Evolutionary conservation across 2,113 vertebrate species (phyloP), one percentile per base, ranked within the genome.

Genomic region (Bambusicola thoracicus): DNA sequence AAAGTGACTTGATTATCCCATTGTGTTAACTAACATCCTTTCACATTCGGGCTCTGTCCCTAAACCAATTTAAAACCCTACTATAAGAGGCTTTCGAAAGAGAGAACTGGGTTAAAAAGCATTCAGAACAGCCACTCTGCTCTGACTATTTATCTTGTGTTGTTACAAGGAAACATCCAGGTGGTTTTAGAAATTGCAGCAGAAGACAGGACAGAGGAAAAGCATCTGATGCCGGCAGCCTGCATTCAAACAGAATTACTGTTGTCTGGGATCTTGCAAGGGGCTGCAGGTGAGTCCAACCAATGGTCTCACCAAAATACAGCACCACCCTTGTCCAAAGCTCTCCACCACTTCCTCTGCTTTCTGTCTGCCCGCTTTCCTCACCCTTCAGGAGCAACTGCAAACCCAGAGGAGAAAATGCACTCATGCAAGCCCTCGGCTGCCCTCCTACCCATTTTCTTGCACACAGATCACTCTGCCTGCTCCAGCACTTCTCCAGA

Each of bases 1-100:
- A 81, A 92, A 96, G 89, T 63, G 66, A 96, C 91, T 95, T 93
- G 90, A 91, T 95, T 70, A 69, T 94, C 76, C 53, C 58, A 90
- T 87, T 36, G 1, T 61, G 59, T 96, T 96, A 97, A 96, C 87
- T 91, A 94, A 89, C 56, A 95, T 51, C 65, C 79, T 93, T 90
- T 36, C 90, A 65, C 77, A 65, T 80, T 74, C 67, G 75, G 85
- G 48, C 56, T 85, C 68, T 69, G 38, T 84, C 81, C 74, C 68
- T 86, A 92, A 94, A 94, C 74, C 79, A 88, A 94, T 55, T 90
- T 59, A 72, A 58, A 90, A 63, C 7, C 2, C 40, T 86, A 27
- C 72, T 78, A 3, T 80, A 93, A 88, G 43, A 88, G 51, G 79
- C 32, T 89, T 81, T 84, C 51, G 51, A 66, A 84, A 75, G 15